These are phyloP conservation scores for Apodemia zela DNA, from an alignment of 2,888 invertebrate genomes.

Conservation along the genomic window DNA sequence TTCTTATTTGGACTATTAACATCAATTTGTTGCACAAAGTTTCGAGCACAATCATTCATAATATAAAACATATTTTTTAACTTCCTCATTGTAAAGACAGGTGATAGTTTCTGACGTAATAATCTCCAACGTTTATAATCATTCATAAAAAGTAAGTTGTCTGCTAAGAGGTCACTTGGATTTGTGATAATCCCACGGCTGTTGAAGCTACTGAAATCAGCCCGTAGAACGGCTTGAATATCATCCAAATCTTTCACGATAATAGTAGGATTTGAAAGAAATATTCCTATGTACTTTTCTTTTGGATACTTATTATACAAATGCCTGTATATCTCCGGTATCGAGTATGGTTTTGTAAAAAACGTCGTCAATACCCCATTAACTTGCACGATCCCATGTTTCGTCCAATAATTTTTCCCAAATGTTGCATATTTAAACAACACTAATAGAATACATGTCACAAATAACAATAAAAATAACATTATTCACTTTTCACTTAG, in stretches of 20 bases:
- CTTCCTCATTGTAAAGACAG: constrained; percentile 55
- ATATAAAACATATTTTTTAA: constrained; percentile 60
- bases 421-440: constrained; percentile 15
- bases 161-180: constrained; percentile 44
- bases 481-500: not conserved
- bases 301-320: constrained; percentile 27
- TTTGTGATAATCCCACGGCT: constrained; percentile 43
- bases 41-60: constrained; percentile 49
- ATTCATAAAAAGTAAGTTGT: constrained; percentile 46
- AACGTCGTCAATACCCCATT: constrained; percentile 28
- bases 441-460: constrained; percentile 10
- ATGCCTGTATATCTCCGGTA: constrained; percentile 29
- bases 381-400: constrained; percentile 26
- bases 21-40: constrained; percentile 46
- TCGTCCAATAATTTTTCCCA: constrained; percentile 28
- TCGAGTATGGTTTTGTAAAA: constrained; percentile 23
- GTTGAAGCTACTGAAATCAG: constrained; percentile 46
- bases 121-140: constrained; percentile 56
- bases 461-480: not conserved
- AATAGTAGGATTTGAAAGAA: constrained; percentile 34
- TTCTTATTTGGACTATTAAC: constrained; percentile 36
- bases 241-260: constrained; percentile 44
- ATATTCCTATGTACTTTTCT: constrained; percentile 25
- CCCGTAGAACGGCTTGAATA: constrained; percentile 42
- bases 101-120: constrained; percentile 56